Evolutionary conservation across 1,140 invertebrate species (phyloP).

Genomic region (Manduca sexta): DNA sequence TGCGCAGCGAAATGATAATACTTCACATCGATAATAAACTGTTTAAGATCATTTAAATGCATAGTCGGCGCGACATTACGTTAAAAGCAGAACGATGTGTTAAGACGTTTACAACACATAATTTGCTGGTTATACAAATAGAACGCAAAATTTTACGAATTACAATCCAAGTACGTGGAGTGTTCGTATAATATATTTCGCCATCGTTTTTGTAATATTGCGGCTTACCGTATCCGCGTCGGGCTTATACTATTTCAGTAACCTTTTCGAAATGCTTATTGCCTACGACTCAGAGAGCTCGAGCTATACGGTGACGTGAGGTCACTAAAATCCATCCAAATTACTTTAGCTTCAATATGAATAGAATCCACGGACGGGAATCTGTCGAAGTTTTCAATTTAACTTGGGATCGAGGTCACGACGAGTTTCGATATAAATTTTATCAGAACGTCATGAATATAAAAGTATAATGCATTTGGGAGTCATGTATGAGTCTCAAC

Average conservation of each 20-base stretch:
- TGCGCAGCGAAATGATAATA: no score
- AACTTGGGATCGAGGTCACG: slow-evolving; percentile 5
- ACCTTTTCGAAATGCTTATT: not conserved
- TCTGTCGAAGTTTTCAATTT: slow-evolving; percentile 25
- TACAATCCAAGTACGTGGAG: no score
- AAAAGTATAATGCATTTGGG: not conserved
- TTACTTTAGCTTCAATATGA: slow-evolving; percentile 10
- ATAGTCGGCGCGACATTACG: no score
- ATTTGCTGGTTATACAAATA: no score
- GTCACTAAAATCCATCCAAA: slow-evolving; percentile 2
- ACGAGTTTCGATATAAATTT: slow-evolving; percentile 4
- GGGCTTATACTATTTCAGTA: not conserved
- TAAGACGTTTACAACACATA: no score
- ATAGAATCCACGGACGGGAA: slow-evolving; percentile 7
- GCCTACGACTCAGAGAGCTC: not conserved
- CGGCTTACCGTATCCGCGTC: no score
- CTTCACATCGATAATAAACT: no score
- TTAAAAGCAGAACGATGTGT: no score
- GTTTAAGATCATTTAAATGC: no score
- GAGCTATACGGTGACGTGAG: not conserved
- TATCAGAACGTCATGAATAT: slow-evolving; percentile 23
- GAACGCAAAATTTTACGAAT: no score
- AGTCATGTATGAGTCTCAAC: not conserved
- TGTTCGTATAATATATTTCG: no score
- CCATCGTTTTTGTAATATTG: no score